These are phyloP conservation scores for Naso thynnoides DNA, from an alignment of 2,797 vertebrate species.

Conservation along the genomic window DNA sequence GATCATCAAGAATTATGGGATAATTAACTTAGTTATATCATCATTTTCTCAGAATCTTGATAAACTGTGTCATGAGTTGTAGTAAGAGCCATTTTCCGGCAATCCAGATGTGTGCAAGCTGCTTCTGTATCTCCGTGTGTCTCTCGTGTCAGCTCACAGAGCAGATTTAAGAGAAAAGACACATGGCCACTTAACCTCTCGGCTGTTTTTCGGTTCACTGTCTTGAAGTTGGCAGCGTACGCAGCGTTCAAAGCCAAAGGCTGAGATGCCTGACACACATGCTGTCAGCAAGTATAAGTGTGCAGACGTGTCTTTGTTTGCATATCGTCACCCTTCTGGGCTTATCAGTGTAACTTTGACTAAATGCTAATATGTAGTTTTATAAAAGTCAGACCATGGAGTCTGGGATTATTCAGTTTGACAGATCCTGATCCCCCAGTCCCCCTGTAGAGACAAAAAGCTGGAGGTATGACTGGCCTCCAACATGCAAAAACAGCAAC, in stretches of 20 bases:
- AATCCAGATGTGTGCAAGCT: slow-evolving; percentile 19
- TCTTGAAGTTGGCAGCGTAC: slow-evolving; percentile 31
- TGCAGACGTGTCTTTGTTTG: slow-evolving; percentile 17
- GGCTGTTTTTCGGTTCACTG: slow-evolving; percentile 24
- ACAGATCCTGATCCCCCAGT: not conserved
- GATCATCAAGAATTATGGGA: not conserved
- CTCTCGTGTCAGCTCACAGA: slow-evolving; percentile 10
- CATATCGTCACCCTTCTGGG: not conserved
- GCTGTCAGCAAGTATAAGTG: not conserved
- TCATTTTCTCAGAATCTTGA: not conserved
- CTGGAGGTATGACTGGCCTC: not conserved
- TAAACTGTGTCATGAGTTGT: not conserved
- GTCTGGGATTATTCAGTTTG: not conserved
- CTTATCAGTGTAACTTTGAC: not conserved
- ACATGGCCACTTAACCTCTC: slow-evolving; percentile 24
- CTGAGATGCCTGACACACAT: slow-evolving; percentile 24
- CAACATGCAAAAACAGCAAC: not conserved
- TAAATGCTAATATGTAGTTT: slow-evolving; percentile 1
- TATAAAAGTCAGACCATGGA: not conserved
- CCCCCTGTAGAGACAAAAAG: not conserved
- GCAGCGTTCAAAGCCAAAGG: slow-evolving; percentile 16
- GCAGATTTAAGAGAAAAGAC: slow-evolving; percentile 4
- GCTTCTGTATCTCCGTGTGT: not conserved
- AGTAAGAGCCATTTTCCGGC: not conserved
- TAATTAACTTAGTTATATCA: slow-evolving; percentile 6